Base-by-base conservation (phyloP, 2,113 vertebrate species). In the Paedocypris sp. region DNA sequence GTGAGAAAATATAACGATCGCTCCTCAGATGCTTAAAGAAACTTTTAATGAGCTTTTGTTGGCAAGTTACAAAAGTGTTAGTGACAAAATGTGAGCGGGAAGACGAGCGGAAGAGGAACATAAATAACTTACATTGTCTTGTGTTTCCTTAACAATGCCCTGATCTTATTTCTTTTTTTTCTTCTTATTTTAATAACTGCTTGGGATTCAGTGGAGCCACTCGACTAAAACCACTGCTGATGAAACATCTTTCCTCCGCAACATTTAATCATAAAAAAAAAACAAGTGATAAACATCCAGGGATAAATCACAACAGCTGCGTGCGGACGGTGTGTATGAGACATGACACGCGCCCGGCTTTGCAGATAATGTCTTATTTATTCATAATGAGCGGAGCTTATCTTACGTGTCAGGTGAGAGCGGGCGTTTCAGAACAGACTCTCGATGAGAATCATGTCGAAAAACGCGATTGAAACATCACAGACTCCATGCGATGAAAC, bases 21-120 rank as follows among this genome's bases (percentile, higher is more conserved):
- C 28, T 29, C 39, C 43, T 49, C 13, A 31, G 42, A 36, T 48
- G 4, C 43, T 61, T 50, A 43, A 64, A 28, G 25, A 77, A 82
- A 79, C 69, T 77, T 82, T 77, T 81, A 79, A 80, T 75, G 72
- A 76, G 63, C 51, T 48, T 80, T 76, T 80, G 67, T 69, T 79
- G 66, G 58, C 43, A 74, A 73, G 77, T 73, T 46, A 70, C 15
- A 67, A 22, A 73, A 64, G 66, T 64, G 73, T 66, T 66, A 54
- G 51, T 65, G 64, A 69, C 64, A 77, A 36, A 32, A 73, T 32
- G 58, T 10, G 38, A 54, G 31, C 29, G 64, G 12, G 59, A 46
- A 45, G 6, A 1, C 9, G 45, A n/a, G 13, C 11, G 8, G 35
- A 33, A 29, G 6, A 20, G 6, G 19, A 5, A 13, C 5, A 3